A percentile compares a stretch with the other conserved stretches of the same genome.
Conservation (phyloP, 2,797 vertebrate genomes). For the Buceros bicornis region DNA sequence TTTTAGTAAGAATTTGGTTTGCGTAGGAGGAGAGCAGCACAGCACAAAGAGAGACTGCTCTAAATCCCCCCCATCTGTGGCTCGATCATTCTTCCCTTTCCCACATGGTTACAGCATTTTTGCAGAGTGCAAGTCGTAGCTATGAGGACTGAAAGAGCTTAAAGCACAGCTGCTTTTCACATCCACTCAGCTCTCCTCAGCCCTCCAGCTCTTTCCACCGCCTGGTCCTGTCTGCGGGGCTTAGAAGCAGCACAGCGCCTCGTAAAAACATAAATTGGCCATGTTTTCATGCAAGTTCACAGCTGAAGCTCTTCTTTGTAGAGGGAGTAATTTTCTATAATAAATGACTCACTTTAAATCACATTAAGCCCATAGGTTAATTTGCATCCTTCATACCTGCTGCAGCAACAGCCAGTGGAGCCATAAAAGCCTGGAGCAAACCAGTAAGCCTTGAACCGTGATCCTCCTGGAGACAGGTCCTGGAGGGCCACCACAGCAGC, state of each 20-base stretch:
- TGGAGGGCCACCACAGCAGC: not conserved
- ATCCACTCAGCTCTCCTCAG: conserved; percentile 47
- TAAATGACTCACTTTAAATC: conserved; percentile 41
- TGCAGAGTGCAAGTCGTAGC: conserved; percentile 65
- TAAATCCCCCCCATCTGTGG: conserved; percentile 52
- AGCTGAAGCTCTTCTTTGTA: conserved; percentile 41
- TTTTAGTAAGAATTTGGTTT: conserved; percentile 67
- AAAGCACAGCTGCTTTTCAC: conserved; percentile 69
- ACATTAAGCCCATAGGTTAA: conserved; percentile 40
- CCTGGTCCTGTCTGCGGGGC: conserved; percentile 39
- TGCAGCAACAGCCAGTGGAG: not conserved
- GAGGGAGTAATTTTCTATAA: conserved; percentile 33
- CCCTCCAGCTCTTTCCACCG: conserved; percentile 54
- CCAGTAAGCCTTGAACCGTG: not conserved
- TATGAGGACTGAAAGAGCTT: conserved; percentile 64
- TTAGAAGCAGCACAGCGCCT: conserved; percentile 30
- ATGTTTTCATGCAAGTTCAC: not conserved
- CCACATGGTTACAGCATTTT: conserved; percentile 70
- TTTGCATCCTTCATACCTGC: not conserved
- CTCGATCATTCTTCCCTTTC: conserved; percentile 62
- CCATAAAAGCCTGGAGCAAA: conserved; percentile 27
- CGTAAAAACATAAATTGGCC: conserved; percentile 23
- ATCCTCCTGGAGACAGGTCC: not conserved
- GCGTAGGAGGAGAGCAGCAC: conserved; percentile 49
- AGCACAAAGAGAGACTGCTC: conserved; percentile 55